Percentiles rank a stretch among this genome's conserved stretches.
phyloP scores from a whole-genome alignment of 2,888 invertebrate genomes.

The Crepidodera aurea region DNA sequence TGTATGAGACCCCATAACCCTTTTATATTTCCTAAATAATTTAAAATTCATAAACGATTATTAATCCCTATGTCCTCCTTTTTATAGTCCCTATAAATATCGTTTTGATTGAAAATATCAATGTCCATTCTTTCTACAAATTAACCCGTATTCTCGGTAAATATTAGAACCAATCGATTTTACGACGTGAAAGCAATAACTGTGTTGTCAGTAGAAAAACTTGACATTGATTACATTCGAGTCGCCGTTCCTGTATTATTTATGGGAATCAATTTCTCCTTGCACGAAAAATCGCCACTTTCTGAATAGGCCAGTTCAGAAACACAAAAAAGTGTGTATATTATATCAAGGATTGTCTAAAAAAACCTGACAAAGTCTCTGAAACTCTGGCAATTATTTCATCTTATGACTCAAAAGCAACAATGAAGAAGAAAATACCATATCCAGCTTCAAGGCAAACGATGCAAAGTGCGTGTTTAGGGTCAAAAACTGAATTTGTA shows the following conservation, averaged over 20 bases:
- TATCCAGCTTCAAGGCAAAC: too few species aligned
- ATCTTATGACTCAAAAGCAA: too few species aligned
- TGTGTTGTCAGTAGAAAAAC: neutral
- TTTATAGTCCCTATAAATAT: neutral
- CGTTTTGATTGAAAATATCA: neutral
- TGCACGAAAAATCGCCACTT: neutral
- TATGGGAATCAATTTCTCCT: conserved; percentile 2
- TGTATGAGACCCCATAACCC: too few species aligned
- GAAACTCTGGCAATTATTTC: too few species aligned
- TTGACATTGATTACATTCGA: conserved; percentile 10
- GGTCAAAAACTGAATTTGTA: too few species aligned
- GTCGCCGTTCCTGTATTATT: conserved; percentile 3
- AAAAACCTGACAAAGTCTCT: too few species aligned
- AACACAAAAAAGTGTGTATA: too few species aligned
- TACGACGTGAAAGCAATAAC: conserved; percentile 6
- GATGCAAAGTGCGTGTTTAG: too few species aligned
- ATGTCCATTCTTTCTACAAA: neutral
- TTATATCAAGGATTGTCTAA: too few species aligned
- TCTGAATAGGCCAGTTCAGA: neutral
- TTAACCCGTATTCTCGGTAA: neutral
- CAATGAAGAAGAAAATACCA: too few species aligned
- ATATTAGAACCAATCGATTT: conserved; percentile 1
- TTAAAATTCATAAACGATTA: neutral
- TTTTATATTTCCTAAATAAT: too few species aligned
- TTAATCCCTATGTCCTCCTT: neutral